Evolutionary conservation across 2,888 invertebrate genomes (phyloP), one percentile per base, ranked within the genome.

Genomic region (Dasypolia templi): DNA sequence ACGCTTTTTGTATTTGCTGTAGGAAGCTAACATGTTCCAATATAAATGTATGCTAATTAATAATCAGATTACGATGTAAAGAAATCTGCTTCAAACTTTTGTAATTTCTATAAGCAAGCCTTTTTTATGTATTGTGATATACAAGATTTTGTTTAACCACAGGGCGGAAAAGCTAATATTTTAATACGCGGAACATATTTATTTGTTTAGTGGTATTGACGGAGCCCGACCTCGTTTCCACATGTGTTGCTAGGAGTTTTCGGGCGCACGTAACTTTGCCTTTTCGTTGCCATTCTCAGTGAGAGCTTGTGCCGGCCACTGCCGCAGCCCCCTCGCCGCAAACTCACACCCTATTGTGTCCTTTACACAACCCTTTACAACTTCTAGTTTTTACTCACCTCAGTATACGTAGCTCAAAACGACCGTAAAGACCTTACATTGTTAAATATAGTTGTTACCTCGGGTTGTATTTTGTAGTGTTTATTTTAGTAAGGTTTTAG

Each of bases 311-410:
- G 88, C 89, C 91, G 91, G 88, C 87, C 90, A 88, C 86, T 84
- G 78, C 87, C 80, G 84, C 88, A 87, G 86, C 87, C 91, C 92
- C 90, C 89, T 90, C 79, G 79, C 91, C 93, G 84, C 92, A 91
- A 91, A 91, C 92, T 92, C 91, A 89, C 92, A 90, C 92, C 90
- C 91, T 90, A 90, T 92, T 92, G 90, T 92, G 91, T 90, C 89
- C 91, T 91, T 92, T 92, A 89, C 89, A 91, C 89, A 91, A 90
- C 90, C 92, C 91, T 92, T 92, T 91, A 91, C 89, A 89, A 91
- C 89, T 90, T 88, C 86, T 88, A 90, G 91, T 91, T 92, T 92
- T 92, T 92, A 91, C 90, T 87, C 88, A 88, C 87, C 86, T 85
- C 85, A 82, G 86, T 86, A 82, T 84, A 85, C 66, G 73, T 76